phyloP scores from a whole-genome alignment of 2,797 vertebrate species.

The Enteromius thamalakanensis region DNA sequence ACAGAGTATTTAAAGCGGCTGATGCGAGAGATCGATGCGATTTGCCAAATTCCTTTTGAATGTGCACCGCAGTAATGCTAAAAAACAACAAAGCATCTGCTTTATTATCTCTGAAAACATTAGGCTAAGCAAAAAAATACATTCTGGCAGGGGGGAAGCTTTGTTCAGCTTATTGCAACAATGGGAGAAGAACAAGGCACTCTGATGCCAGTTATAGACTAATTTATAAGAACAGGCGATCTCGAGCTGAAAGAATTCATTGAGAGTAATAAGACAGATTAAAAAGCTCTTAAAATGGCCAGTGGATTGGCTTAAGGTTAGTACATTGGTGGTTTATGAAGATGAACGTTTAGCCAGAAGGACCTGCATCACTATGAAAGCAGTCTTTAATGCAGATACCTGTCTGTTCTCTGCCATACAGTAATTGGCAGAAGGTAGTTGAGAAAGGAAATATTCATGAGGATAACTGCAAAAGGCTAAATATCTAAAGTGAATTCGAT shows the following conservation, averaged over 20 bases:
- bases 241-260: constrained; percentile 20
- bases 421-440: neutral
- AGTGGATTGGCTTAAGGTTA: constrained; percentile 14
- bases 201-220: constrained; percentile 5
- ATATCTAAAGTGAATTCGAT: neutral
- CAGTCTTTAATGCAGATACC: neutral
- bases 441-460: neutral
- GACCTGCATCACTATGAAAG: neutral
- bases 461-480: neutral
- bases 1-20: constrained; percentile 51
- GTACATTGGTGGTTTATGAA: constrained; percentile 4
- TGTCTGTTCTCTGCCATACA: neutral
- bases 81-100: constrained; percentile 36
- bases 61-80: neutral
- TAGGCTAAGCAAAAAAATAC: constrained; percentile 13
- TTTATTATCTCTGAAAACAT: constrained; percentile 36
- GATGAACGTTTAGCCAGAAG: constrained; percentile 11
- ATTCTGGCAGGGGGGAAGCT: neutral
- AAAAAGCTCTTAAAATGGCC: constrained; percentile 15
- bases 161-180: constrained; percentile 4
- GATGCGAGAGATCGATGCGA: constrained; percentile 44
- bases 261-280: constrained; percentile 13
- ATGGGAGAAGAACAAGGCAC: neutral
- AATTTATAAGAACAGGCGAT: constrained; percentile 4
- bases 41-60: constrained; percentile 42